These are phyloP conservation scores for Gila robusta DNA, from an alignment of 2,797 vertebrate species.

Conservation along the genomic window DNA sequence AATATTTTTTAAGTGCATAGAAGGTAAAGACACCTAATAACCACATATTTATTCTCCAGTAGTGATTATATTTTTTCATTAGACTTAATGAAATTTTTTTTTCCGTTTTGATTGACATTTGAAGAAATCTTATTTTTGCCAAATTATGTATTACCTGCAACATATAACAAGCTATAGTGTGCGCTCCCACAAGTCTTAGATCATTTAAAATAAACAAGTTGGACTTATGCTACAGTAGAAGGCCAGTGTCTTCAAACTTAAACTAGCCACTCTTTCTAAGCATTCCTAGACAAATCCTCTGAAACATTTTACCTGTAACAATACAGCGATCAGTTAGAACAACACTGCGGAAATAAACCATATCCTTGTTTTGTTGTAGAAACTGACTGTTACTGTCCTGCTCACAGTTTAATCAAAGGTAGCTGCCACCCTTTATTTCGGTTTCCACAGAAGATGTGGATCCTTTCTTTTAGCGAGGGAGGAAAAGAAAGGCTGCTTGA, in stretches of 20 bases:
- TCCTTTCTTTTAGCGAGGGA: conserved; percentile 20
- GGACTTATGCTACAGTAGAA: background rate
- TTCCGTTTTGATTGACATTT: background rate
- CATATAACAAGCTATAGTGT: background rate
- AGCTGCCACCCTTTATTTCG: conserved; percentile 30
- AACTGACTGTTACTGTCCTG: background rate
- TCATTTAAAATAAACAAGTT: background rate
- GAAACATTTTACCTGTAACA: background rate
- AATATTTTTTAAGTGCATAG: too few species aligned
- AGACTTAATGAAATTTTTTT: too few species aligned
- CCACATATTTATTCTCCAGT: background rate
- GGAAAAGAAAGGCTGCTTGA: conserved; percentile 26
- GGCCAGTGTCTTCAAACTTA: background rate
- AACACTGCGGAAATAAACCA: background rate
- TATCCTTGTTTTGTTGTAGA: conserved; percentile 16
- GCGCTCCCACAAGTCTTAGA: background rate
- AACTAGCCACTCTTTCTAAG: background rate
- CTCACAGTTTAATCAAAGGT: conserved; percentile 35
- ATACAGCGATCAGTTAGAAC: background rate
- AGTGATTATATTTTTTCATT: background rate
- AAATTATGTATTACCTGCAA: background rate
- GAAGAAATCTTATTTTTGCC: background rate
- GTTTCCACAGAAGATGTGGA: conserved; percentile 19
- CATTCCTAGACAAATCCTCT: background rate
- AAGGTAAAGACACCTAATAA: too few species aligned